These are phyloP conservation scores for Graphium colonna DNA, from an alignment of 2,888 invertebrate genomes.

Conservation along the genomic window DNA sequence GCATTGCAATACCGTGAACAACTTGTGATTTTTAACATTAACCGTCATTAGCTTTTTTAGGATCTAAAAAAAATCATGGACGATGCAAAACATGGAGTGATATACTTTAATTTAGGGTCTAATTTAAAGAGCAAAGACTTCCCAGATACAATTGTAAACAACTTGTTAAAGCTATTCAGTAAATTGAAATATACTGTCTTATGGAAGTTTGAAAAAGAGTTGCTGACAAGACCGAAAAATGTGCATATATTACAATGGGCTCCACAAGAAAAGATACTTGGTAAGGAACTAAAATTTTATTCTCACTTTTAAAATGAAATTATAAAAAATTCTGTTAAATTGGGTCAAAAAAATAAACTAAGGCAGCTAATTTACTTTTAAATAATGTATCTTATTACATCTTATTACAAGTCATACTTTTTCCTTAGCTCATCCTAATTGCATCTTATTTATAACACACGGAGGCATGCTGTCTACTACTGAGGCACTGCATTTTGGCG, in stretches of 20 bases:
- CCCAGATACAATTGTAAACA: constrained; percentile 40
- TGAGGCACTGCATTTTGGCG: background rate
- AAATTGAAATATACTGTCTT: constrained; percentile 46
- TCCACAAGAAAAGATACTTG: constrained; percentile 37
- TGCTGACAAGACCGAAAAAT: constrained; percentile 38
- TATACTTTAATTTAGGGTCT: constrained; percentile 70
- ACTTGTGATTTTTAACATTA: no score
- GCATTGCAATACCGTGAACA: no score
- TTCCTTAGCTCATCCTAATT: background rate
- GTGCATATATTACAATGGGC: constrained; percentile 44
- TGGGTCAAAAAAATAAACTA: no score
- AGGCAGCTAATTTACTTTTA: no score
- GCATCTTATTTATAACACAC: background rate
- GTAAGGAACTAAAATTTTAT: no score
- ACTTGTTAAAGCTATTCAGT: constrained; percentile 53
- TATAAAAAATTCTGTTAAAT: no score
- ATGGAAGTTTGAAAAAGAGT: constrained; percentile 46
- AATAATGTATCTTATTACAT: no score
- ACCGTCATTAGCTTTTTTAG: no score
- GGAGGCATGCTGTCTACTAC: background rate
- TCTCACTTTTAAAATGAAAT: no score
- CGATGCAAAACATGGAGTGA: constrained; percentile 53
- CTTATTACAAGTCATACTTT: no score
- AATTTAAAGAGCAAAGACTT: constrained; percentile 50
- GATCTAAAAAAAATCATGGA: constrained; percentile 57